Base-by-base conservation (phyloP, 1,140 invertebrate genomes). In the Oncopeltus fasciatus region DNA sequence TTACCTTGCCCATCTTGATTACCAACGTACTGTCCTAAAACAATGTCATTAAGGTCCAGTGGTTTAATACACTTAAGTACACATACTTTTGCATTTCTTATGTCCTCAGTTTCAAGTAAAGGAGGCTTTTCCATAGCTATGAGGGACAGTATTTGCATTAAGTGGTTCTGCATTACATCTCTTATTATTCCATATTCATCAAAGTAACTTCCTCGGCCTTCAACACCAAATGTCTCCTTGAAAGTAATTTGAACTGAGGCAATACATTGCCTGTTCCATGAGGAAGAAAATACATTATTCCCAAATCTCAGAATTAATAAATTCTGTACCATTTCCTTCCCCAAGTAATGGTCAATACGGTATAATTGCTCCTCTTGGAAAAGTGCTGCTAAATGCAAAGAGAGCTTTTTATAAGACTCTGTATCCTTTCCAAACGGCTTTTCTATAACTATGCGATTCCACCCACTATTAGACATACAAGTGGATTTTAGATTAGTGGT, bases 281-380 rank as follows among this genome's bases (percentile, higher is more conserved):
- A 88, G 20, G 91, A 90, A 61, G 80, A 82, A 68, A 95, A 92
- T 63, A 95, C 87, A 68, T 85, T 78, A 74, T 95, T 95, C 20
- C 84, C 90, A 76, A 95, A 95, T 68, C 87, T 80, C 21, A 91
- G 79, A 16, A 93, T 94, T 86, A 99, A 94, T 21, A 99, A 74
- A 78, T 99, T 99, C 75, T 99, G 96, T 4, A 99, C 95, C 95
- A 99, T 99, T 77, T 99, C 97, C 74, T 99, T 99, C 18, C 97
- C 97, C 33, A 99, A 78, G 74, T 99, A 99, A 76, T 99, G 97
- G 75, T 99, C 97, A 68, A 99, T 99, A 66, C 96, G 80, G 72
- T 98, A 99, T 43, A 99, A 80, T 75, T 99, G 89, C 63, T 98
- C 91, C 77, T 99, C 97, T 60, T 79, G 83, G 73, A 98, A 99